A percentile compares a stretch with the other conserved stretches of the same genome.
Conservation (phyloP, 1,140 invertebrate genomes). For the Pseudobourletiella spinata region DNA sequence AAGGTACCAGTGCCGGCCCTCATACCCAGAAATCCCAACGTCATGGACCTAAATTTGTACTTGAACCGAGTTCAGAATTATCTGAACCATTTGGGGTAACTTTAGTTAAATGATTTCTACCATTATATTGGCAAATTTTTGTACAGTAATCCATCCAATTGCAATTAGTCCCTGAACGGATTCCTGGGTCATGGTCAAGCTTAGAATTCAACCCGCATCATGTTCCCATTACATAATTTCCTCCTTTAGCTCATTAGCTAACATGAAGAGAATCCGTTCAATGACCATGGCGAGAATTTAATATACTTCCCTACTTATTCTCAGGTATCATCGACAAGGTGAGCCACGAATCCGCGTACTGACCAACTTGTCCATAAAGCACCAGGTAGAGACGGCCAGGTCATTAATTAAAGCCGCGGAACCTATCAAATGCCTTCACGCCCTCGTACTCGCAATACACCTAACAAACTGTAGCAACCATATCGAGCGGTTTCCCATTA, state of each 20-base stretch:
- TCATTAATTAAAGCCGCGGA: slow-evolving; percentile 25
- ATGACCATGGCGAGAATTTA: no score
- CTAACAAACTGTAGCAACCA: slow-evolving; percentile 26
- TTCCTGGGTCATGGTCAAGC: no score
- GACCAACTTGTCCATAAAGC: slow-evolving; percentile 26
- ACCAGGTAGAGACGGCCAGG: slow-evolving; percentile 23
- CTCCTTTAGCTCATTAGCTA: no score
- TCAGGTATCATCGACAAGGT: slow-evolving; percentile 26
- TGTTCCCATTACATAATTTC: no score
- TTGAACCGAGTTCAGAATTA: slow-evolving; percentile 27
- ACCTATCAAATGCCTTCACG: slow-evolving; percentile 34
- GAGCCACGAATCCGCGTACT: slow-evolving; percentile 29
- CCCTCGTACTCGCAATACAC: slow-evolving; percentile 26
- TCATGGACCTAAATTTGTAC: slow-evolving; percentile 20
- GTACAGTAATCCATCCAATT: no score
- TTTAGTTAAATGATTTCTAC: no score
- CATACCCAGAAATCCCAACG: slow-evolving; percentile 4
- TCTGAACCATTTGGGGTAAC: slow-evolving; percentile 30
- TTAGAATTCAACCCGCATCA: no score
- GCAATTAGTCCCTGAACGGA: no score
- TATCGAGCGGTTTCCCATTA: slow-evolving; percentile 32
- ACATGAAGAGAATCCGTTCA: no score
- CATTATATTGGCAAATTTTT: no score
- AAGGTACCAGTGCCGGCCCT: slow-evolving; percentile 2
- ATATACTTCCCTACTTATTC: no score